Conservation (phyloP, 2,888 invertebrate species). For the Gastracanthus pulcherrimus region DNA sequence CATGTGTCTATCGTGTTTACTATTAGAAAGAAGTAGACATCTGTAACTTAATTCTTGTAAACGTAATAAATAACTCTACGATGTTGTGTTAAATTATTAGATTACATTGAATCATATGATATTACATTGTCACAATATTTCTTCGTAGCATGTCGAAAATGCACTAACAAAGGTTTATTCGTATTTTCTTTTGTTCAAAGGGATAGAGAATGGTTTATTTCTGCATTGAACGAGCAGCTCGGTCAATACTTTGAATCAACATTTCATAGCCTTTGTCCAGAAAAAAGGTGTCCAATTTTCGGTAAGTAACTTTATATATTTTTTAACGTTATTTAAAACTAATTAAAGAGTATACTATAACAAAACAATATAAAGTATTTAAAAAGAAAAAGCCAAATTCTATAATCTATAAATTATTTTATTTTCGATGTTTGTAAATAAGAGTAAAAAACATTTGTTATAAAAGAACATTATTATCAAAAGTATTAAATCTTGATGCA, state of each 20-base stretch:
- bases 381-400: not conserved
- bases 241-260: constrained; percentile 90
- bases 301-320: constrained; percentile 79
- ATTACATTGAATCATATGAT: too few species aligned
- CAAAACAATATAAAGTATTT: not conserved
- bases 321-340: not conserved
- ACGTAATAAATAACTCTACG: not conserved
- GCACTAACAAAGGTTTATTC: constrained; percentile 9
- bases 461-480: too few species aligned
- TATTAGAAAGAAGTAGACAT: too few species aligned
- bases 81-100: not conserved
- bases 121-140: not conserved
- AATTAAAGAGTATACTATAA: not conserved
- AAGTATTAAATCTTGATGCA: too few species aligned
- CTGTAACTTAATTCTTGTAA: too few species aligned
- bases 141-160: not conserved
- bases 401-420: too few species aligned
- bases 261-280: constrained; percentile 87
- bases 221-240: constrained; percentile 85
- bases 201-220: constrained; percentile 88
- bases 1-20: too few species aligned
- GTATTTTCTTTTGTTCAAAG: constrained; percentile 72
- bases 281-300: constrained; percentile 84
- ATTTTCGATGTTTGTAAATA: too few species aligned
- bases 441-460: too few species aligned